These are phyloP conservation scores for Pithecia hirsuta DNA, from an alignment of 2,797 vertebrate genomes.

Conservation along the genomic window DNA sequence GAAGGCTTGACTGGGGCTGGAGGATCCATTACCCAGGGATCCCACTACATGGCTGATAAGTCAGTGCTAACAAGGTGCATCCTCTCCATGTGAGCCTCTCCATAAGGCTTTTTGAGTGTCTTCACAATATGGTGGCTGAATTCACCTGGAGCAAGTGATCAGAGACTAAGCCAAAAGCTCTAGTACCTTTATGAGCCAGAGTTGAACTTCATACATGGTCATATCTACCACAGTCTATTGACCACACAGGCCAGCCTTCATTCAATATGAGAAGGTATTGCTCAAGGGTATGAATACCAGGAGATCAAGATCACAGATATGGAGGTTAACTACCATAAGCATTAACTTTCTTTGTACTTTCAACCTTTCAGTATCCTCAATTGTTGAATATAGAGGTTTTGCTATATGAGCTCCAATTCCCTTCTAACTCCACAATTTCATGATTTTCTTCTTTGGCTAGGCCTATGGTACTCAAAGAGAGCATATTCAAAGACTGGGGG, in stretches of 20 bases:
- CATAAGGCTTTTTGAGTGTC: neutral
- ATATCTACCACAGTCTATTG: neutral
- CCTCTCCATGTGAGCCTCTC: neutral
- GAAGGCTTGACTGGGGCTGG: neutral
- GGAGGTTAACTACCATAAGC: neutral
- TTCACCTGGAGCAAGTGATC: neutral
- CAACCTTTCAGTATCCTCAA: neutral
- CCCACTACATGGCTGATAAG: neutral
- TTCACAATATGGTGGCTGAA: neutral
- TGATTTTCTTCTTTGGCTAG: slow-evolving; percentile 1
- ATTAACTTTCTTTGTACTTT: neutral
- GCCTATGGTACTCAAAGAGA: neutral
- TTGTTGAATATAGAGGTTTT: neutral
- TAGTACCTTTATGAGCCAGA: neutral
- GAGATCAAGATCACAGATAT: neutral
- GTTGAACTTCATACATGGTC: neutral
- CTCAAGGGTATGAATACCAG: neutral
- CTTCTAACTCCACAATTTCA: neutral
- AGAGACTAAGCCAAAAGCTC: neutral
- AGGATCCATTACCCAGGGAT: neutral
- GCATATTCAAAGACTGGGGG: neutral
- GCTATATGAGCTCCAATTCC: neutral
- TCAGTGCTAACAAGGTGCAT: neutral
- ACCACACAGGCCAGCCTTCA: neutral
- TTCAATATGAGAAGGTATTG: neutral